Conservation (phyloP, 2,888 invertebrate species). For the Crepidodera aurea region DNA sequence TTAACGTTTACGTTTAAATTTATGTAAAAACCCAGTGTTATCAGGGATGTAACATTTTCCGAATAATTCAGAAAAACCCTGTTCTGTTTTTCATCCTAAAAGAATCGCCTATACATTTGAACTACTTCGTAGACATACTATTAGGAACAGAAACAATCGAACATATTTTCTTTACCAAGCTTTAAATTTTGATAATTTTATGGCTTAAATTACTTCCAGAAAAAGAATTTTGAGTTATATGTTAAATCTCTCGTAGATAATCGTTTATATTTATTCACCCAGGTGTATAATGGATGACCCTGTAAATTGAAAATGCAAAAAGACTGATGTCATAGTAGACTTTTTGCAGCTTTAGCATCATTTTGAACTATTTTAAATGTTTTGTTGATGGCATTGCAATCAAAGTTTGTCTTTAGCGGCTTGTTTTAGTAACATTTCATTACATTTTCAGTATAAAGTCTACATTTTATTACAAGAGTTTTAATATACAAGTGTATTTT, state of each 20-base stretch:
- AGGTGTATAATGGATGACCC: slow-evolving; percentile 34
- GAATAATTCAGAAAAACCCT: no score
- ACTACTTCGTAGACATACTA: no score
- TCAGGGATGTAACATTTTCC: no score
- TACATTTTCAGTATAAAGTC: slow-evolving; percentile 38
- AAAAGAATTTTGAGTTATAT: not conserved
- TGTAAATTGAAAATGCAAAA: slow-evolving; percentile 47
- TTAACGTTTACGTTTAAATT: no score
- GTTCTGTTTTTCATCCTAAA: no score
- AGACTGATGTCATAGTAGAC: slow-evolving; percentile 53
- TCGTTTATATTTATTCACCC: not conserved
- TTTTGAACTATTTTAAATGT: slow-evolving; percentile 31
- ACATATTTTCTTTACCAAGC: no score
- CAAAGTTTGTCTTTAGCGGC: slow-evolving; percentile 20
- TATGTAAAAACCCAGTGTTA: no score
- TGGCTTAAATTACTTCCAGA: no score
- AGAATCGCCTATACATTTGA: no score
- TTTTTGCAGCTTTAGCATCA: slow-evolving; percentile 48
- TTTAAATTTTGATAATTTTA: no score
- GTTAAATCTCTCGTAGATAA: not conserved
- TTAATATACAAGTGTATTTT: slow-evolving; percentile 49
- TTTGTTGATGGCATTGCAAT: slow-evolving; percentile 20
- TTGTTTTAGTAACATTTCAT: slow-evolving; percentile 26
- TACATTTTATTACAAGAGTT: slow-evolving; percentile 47
- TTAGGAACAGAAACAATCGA: no score